Percentiles rank a stretch among this genome's conserved stretches.
These are phyloP conservation scores for Hyperopisus bebe DNA, from an alignment of 2,113 vertebrate genomes.

Conservation along the genomic window DNA sequence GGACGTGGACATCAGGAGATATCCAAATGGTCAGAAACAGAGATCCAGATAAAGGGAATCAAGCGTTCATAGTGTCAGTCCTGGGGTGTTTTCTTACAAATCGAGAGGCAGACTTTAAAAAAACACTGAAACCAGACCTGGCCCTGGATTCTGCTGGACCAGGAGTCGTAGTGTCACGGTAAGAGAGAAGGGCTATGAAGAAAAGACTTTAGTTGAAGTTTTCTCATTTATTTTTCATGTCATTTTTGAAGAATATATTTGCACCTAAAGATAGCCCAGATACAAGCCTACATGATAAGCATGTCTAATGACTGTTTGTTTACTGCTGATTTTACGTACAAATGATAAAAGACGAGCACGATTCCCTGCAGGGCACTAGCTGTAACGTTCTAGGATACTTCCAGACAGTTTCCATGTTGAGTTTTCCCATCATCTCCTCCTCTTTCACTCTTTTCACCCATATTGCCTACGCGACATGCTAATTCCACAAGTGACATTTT, in stretches of 20 bases:
- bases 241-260: neutral
- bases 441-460: neutral
- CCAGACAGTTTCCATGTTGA: neutral
- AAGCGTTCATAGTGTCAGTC: neutral
- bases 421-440: neutral
- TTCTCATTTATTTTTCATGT: neutral
- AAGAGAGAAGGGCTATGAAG: neutral
- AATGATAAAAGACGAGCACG: neutral
- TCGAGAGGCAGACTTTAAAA: neutral
- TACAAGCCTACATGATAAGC: neutral
- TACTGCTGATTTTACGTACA: conserved; percentile 2
- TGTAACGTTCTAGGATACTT: neutral
- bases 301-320: neutral
- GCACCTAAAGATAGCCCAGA: neutral
- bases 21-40: neutral
- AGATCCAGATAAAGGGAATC: neutral
- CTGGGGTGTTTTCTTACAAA: neutral
- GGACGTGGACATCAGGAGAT: neutral
- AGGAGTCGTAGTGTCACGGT: neutral
- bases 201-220: neutral
- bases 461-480: neutral
- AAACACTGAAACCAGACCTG: neutral
- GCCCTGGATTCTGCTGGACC: neutral
- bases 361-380: neutral
- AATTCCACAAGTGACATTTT: neutral